These are phyloP conservation scores for Cyclargus thomasi DNA, from an alignment of 1,140 invertebrate genomes.

Conservation along the genomic window DNA sequence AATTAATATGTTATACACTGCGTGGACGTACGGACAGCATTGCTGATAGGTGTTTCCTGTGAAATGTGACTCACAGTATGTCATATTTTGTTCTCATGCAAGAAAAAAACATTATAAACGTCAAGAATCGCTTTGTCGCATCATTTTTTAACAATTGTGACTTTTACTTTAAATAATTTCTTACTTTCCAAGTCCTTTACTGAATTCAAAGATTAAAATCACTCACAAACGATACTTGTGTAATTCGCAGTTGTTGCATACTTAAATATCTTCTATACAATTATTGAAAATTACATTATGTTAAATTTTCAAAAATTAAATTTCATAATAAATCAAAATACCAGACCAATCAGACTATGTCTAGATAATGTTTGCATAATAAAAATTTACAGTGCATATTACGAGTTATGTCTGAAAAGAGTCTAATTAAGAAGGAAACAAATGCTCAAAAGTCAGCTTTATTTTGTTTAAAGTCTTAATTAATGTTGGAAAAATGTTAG, in stretches of 20 bases:
- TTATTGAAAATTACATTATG: too few species aligned
- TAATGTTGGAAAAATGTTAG: neutral
- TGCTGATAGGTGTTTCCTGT: conserved; percentile 12
- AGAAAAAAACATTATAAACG: neutral
- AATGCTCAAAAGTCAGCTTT: neutral
- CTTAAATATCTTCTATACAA: too few species aligned
- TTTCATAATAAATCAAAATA: too few species aligned
- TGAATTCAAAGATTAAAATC: too few species aligned
- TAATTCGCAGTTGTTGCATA: too few species aligned
- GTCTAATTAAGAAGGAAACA: too few species aligned
- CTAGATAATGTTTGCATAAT: neutral
- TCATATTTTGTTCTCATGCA: neutral
- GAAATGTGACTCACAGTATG: neutral
- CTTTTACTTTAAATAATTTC: conserved; percentile 1
- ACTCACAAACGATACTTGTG: too few species aligned
- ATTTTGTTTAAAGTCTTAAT: neutral
- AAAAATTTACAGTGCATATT: neutral
- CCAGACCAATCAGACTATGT: too few species aligned
- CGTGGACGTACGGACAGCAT: conserved; percentile 21
- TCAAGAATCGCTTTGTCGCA: neutral
- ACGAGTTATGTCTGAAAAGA: too few species aligned
- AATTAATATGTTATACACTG: conserved; percentile 36
- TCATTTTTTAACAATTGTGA: conserved; percentile 18
- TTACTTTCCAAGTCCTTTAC: too few species aligned
- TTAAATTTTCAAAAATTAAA: too few species aligned